Evolutionary conservation across 92 coral and sea anemone genomes (phyloP).

Genomic region (Anthopleura xanthogrammica): DNA sequence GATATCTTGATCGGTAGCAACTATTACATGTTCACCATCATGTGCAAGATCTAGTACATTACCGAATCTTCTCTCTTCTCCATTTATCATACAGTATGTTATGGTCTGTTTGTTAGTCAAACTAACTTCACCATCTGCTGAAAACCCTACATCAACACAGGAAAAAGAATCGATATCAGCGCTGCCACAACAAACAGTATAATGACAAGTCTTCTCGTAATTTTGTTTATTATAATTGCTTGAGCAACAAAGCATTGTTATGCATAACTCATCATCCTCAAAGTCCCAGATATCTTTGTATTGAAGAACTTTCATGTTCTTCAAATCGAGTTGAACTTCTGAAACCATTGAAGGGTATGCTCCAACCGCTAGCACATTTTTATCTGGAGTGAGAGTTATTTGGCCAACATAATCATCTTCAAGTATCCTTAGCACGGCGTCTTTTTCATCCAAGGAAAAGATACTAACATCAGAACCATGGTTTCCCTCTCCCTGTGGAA

Average conservation of each 20-base stretch:
- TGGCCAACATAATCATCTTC: background rate
- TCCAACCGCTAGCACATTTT: background rate
- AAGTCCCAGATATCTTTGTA: slow-evolving; percentile 17
- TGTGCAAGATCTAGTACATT: slow-evolving; percentile 20
- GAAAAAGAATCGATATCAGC: slow-evolving; percentile 8
- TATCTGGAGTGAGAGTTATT: background rate
- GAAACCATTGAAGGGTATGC: background rate
- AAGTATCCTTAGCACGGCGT: background rate
- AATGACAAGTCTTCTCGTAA: background rate
- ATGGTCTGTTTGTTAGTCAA: slow-evolving; percentile 10
- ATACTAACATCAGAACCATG: slow-evolving; percentile 21
- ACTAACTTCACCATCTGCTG: slow-evolving; percentile 20
- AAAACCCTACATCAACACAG: slow-evolving; percentile 19
- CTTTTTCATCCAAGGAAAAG: slow-evolving; percentile 6
- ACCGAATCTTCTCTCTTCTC: slow-evolving; percentile 27
- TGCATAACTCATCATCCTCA: slow-evolving; percentile 1
- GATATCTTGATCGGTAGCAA: slow-evolving; percentile 26
- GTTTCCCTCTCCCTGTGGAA: slow-evolving; percentile 23
- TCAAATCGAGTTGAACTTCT: slow-evolving; percentile 17
- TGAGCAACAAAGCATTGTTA: background rate
- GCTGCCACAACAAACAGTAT: background rate
- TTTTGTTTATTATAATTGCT: background rate
- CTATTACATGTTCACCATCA: slow-evolving; percentile 42
- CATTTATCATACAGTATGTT: slow-evolving; percentile 29
- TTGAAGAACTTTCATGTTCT: slow-evolving; percentile 22